These are phyloP conservation scores for Pluvialis apricaria DNA, from an alignment of 2,113 vertebrate species.

Conservation along the genomic window DNA sequence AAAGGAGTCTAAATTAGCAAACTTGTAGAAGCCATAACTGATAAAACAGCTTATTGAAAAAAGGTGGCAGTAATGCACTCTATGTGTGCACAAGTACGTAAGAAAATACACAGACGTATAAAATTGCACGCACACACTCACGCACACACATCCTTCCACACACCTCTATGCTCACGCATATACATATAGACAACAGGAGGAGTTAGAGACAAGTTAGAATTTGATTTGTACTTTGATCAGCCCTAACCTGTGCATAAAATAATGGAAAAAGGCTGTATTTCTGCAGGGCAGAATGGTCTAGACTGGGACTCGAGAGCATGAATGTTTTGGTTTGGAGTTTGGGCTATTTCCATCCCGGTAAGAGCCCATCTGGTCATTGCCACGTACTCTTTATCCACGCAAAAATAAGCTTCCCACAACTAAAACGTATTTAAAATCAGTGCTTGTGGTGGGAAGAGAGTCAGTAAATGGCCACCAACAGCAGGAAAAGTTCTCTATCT, in stretches of 20 bases:
- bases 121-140: constrained; percentile 77
- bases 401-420: constrained; percentile 71
- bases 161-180: constrained; percentile 81
- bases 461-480: constrained; percentile 46
- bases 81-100: constrained; percentile 93
- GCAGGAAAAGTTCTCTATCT: constrained; percentile 41
- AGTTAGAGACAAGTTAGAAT: constrained; percentile 84
- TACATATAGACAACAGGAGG: constrained; percentile 84
- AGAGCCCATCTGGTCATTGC: constrained; percentile 54
- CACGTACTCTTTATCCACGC: constrained; percentile 40
- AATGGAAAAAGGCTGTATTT: constrained; percentile 59
- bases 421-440: constrained; percentile 71
- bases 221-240: constrained; percentile 77
- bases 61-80: constrained; percentile 98
- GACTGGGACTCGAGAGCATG: constrained; percentile 54
- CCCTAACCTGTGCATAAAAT: constrained; percentile 71
- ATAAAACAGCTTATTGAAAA: constrained; percentile 97
- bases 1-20: constrained; percentile 94
- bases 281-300: constrained; percentile 47
- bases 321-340: constrained; percentile 65
- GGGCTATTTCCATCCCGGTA: constrained; percentile 35
- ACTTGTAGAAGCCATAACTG: constrained; percentile 92
- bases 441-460: constrained; percentile 73
- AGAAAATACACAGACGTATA: constrained; percentile 91
- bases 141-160: constrained; percentile 74